phyloP scores from a whole-genome alignment of 2,113 vertebrate genomes.

The Australoheros scitulus region DNA sequence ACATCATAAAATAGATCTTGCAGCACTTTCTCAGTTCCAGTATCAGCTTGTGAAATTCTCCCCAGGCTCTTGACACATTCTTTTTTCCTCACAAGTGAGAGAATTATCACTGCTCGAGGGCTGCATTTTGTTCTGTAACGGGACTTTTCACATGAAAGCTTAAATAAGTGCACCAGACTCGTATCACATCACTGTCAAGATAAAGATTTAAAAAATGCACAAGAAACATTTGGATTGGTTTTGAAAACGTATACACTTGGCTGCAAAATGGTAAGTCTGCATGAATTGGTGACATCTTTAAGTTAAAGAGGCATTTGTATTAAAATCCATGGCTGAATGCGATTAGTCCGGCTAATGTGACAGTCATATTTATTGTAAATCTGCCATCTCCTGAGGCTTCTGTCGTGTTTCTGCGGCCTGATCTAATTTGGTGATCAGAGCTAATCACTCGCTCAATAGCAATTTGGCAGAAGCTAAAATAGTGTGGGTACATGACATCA shows the following conservation, averaged over 20 bases:
- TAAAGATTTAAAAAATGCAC: neutral
- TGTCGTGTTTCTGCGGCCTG: neutral
- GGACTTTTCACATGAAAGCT: constrained; percentile 14
- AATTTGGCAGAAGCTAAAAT: constrained; percentile 1
- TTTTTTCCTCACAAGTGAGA: constrained; percentile 22
- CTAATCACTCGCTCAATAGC: neutral
- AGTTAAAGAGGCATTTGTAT: neutral
- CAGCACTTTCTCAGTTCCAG: constrained; percentile 29
- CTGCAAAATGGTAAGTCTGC: neutral
- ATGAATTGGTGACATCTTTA: neutral
- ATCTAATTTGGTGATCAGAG: constrained; percentile 10
- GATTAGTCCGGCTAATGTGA: constrained; percentile 7
- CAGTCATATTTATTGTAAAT: constrained; percentile 10
- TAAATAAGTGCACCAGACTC: constrained; percentile 13
- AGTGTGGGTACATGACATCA: neutral
- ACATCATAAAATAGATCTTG: constrained; percentile 36
- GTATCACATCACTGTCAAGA: neutral
- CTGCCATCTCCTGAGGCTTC: neutral
- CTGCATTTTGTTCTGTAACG: constrained; percentile 34
- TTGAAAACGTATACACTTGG: neutral
- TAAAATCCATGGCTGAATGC: constrained; percentile 1
- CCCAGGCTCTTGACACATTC: constrained; percentile 1
- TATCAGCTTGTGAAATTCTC: constrained; percentile 36
- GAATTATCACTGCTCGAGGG: constrained; percentile 26
- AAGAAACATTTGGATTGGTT: neutral